Evolutionary conservation across 2,888 invertebrate species (phyloP).

Genomic region (Tanytarsus gracilentus): DNA sequence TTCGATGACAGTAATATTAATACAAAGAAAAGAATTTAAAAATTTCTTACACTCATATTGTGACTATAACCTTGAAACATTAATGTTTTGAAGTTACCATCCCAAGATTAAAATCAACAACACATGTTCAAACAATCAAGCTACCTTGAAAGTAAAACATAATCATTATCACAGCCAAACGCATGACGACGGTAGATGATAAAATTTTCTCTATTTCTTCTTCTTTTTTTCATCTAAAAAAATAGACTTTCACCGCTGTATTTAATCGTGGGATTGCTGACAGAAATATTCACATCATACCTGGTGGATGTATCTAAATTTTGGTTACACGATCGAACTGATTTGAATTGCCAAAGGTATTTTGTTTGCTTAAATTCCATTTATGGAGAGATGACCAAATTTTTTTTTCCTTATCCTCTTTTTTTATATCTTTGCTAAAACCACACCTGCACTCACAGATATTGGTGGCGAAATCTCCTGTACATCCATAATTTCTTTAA

Average conservation of each 20-base stretch:
- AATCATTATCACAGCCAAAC: too few species aligned
- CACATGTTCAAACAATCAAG: too few species aligned
- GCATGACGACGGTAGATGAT: too few species aligned
- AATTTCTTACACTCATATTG: too few species aligned
- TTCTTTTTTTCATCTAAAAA: too few species aligned
- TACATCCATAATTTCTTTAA: constrained; percentile 42
- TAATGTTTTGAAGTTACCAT: too few species aligned
- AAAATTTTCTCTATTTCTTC: not conserved
- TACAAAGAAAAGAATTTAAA: too few species aligned
- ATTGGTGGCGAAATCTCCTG: constrained; percentile 43
- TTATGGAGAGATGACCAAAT: not conserved
- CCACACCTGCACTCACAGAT: constrained; percentile 29
- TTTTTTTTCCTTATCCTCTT: not conserved
- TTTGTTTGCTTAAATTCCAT: not conserved
- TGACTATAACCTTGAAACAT: too few species aligned
- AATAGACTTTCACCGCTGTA: constrained; percentile 40
- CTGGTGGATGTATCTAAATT: constrained; percentile 41
- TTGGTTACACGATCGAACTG: constrained; percentile 41
- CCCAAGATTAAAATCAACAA: too few species aligned
- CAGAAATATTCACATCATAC: constrained; percentile 40
- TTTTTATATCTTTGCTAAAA: not conserved
- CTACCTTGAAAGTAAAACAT: too few species aligned
- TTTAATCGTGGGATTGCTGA: constrained; percentile 37
- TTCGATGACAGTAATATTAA: too few species aligned
- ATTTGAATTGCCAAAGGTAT: constrained; percentile 38